Evolutionary conservation across 2,797 vertebrate genomes (phyloP), one percentile per base, ranked within the genome.

Genomic region (Cyclopterus lumpus): DNA sequence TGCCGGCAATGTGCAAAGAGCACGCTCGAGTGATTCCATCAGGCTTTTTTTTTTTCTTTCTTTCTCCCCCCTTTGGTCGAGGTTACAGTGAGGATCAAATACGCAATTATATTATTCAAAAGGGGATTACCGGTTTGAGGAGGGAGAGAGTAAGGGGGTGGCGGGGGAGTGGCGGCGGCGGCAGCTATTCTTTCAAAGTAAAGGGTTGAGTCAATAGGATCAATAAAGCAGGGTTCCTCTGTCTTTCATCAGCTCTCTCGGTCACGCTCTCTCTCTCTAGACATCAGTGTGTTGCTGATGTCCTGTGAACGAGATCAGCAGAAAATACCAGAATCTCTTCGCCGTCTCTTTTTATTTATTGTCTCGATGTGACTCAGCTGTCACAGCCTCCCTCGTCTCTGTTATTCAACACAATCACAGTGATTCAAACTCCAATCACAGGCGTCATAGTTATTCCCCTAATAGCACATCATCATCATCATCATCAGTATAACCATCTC

Each of bases 221-320:
- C 95, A 89, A 96, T 97, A 92, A 73, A 71, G 89, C 91, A 94
- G 94, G 91, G 93, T 95, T 95, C 93, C 94, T 94, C 94, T 86
- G 93, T 90, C 94, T 95, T 94, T 94, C 94, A 96, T 96, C 94
- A 94, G 93, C 93, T 77, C 91, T 91, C 44, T n/a, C 26, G 26
- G 26, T 4, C 26, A 26, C 28, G 26, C 44, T 20, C 18, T 46
- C 40, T 42, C 40, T 42, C 44, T 46, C 44, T 94, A 91, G 93
- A 95, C 94, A 95, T 95, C 7, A 92, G 93, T 92, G 92, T 88
- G 91, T 64, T 91, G 85, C 85, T 85, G 71, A 84, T 74, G 85
- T 88, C 18, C 87, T 51, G 76, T 75, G 73, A 78, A 83, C 16
- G 6, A 68, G 62, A 84, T 85, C 86, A 85, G 84, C 86, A 75